Base-by-base conservation (phyloP, 2,888 invertebrate species). In the Cactoblastis cactorum region DNA sequence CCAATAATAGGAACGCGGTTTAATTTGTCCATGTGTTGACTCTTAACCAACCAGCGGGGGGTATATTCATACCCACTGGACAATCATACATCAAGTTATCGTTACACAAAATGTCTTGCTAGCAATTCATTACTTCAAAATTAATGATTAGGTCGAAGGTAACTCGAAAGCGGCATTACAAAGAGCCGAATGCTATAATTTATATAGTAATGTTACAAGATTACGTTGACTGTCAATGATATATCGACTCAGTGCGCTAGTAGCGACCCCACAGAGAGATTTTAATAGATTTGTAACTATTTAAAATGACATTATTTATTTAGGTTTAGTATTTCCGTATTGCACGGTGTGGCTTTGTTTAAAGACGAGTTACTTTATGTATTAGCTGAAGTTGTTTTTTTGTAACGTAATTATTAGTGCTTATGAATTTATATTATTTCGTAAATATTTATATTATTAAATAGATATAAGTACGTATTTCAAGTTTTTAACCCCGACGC, bases 111-210 rank as follows among this genome's bases (percentile, higher is more conserved):
- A 53, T 51, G 52, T 54, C 50, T 56, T 67, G 71, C 71, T 77
- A 81, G 82, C 81, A 77, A 83, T 84, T 80, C 80, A 62, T 58
- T 67, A 67, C 69, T 63, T 61, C 62, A 55, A 76, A 74, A 81
- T 81, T 80, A 77, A 80, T 80, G 71, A 72, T 64, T 64, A 63
- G 87, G 87, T 87, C 87, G 84, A 78, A 87, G 87, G 87, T 87
- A 85, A 43, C 28, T 1, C 28, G 28, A 28, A 82, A 57, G 73
- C 85, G 85, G 80, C 65, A 58, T 64, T 72, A 83, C 81, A 83
- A 84, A 83, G 83, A 55, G 59, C 43, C 14, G 22, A 64, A 63
- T 57, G 53, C 58, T 63, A 62, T 70, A 68, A 70, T 70, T 67
- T 67, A 70, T 66, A 58, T 58, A 52, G 52, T 35, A 45, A 47